Conservation (phyloP, 2,113 vertebrate genomes). For the Lamprologus speciosus region DNA sequence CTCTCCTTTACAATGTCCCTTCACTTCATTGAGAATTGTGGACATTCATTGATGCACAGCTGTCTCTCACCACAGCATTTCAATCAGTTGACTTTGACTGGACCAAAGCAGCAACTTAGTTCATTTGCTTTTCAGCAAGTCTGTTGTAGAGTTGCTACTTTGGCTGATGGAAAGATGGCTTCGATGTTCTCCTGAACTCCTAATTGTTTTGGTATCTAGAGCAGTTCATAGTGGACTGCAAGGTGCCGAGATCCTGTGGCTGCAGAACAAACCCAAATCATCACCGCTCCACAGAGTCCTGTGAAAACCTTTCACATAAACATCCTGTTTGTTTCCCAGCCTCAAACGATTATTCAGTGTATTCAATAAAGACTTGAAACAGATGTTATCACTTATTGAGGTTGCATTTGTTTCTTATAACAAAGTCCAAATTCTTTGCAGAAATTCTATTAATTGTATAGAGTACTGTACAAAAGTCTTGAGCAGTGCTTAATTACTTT, state of each 20-base stretch:
- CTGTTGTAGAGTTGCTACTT: background rate
- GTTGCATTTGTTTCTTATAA: background rate
- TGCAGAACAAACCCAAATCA: background rate
- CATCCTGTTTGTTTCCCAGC: background rate
- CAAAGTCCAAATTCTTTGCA: background rate
- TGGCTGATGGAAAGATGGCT: background rate
- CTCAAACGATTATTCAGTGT: background rate
- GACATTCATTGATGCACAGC: background rate
- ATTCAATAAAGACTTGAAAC: background rate
- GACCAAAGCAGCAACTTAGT: background rate
- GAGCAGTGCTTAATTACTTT: background rate
- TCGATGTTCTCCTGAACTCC: background rate
- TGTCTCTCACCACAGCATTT: background rate
- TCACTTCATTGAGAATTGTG: background rate
- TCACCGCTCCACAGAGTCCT: background rate
- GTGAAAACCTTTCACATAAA: background rate
- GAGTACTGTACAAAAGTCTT: background rate
- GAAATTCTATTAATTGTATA: background rate
- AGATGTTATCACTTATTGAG: background rate
- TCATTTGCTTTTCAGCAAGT: background rate
- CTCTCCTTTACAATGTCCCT: background rate
- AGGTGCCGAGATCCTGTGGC: background rate
- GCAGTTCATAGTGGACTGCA: background rate
- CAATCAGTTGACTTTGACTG: background rate
- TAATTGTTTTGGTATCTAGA: background rate